Percentiles rank a stretch among this genome's conserved stretches.
Evolutionary conservation across 2,888 invertebrate species (phyloP).

Genomic region (Oxytorus armatus): DNA sequence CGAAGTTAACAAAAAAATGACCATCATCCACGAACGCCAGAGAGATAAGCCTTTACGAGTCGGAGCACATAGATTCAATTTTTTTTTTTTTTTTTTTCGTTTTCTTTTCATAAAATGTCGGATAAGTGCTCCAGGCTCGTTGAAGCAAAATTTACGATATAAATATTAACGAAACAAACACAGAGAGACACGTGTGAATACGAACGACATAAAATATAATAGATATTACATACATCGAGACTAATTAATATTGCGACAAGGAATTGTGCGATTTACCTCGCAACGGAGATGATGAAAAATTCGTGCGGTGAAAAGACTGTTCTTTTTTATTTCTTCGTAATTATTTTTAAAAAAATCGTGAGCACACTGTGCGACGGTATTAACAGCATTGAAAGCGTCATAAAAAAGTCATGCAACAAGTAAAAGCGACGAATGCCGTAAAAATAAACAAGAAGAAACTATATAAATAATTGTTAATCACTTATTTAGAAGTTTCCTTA

Average conservation of each 20-base stretch:
- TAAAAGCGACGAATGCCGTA: conserved; percentile 24
- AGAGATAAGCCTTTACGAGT: conserved; percentile 16
- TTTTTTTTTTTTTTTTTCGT: not conserved
- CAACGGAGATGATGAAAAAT: not conserved
- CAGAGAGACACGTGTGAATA: conserved; percentile 20
- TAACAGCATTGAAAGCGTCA: conserved; percentile 28
- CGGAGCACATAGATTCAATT: conserved; percentile 9
- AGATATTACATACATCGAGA: conserved; percentile 34
- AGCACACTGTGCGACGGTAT: not conserved
- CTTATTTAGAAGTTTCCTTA: conserved; percentile 5
- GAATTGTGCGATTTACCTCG: not conserved
- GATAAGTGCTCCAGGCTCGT: conserved; percentile 25
- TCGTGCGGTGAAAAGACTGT: conserved; percentile 22
- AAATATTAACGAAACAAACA: conserved; percentile 44
- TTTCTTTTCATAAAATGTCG: conserved; percentile 3
- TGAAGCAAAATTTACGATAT: conserved; percentile 24
- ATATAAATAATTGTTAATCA: not conserved
- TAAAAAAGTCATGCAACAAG: conserved; percentile 42
- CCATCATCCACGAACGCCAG: conserved; percentile 12
- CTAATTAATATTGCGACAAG: conserved; percentile 2
- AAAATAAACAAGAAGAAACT: not conserved
- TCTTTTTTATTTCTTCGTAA: conserved; percentile 14
- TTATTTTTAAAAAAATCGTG: conserved; percentile 17
- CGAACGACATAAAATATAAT: conserved; percentile 47
- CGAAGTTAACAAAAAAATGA: conserved; percentile 1